These are phyloP conservation scores for Mustela erminea DNA, from an alignment of 2,797 vertebrate genomes.

Conservation along the genomic window DNA sequence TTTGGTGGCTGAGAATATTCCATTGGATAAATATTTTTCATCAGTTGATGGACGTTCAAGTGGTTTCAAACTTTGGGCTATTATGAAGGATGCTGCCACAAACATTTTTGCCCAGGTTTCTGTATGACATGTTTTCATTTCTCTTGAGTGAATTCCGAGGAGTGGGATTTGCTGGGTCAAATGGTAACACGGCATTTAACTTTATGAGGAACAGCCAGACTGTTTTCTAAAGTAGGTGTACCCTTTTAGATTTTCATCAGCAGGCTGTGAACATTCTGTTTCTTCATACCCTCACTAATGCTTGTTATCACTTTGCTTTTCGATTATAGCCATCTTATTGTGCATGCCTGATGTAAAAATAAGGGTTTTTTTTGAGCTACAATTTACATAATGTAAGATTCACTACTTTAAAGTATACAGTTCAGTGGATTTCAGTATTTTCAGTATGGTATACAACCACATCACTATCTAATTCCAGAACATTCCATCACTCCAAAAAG, in stretches of 20 bases:
- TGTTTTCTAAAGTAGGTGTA: not conserved
- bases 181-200: not conserved
- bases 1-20: not conserved
- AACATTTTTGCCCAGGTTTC: not conserved
- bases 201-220: not conserved
- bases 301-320: not conserved
- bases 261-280: not conserved
- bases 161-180: not conserved
- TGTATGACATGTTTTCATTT: not conserved
- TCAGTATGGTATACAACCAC: not conserved
- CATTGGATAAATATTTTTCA: not conserved
- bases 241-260: not conserved
- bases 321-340: not conserved
- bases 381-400: not conserved
- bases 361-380: not conserved
- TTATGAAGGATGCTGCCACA: not conserved
- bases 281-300: not conserved
- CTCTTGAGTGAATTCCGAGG: not conserved
- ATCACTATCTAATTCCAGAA: not conserved
- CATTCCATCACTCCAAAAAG: not conserved
- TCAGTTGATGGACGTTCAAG: not conserved
- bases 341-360: not conserved
- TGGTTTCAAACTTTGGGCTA: constrained; percentile 9
- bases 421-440: not conserved
- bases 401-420: not conserved